Base-by-base conservation (phyloP, 2,113 vertebrate species). In the Apistogramma diplotaenia region DNA sequence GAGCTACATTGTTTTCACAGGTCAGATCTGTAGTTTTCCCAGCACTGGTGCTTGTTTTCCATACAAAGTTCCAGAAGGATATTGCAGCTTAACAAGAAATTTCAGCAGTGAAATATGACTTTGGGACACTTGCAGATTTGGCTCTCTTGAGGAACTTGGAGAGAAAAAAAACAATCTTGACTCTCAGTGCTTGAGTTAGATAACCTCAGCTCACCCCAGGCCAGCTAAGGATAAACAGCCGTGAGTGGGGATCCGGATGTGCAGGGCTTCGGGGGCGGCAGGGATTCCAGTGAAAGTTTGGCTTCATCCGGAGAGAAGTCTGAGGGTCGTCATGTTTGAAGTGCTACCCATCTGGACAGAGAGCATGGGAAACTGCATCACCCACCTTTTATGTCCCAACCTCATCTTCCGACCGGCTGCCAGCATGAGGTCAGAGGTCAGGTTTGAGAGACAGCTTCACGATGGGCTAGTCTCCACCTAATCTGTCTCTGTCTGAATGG, bases 201-300 rank as follows among this genome's bases (percentile, higher is more conserved):
- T 89, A 90, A 93, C 88, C 93, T 92, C 87, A 85, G 81, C 35
- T 94, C 76, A 94, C 87, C 91, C 83, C 83, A 3, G 86, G 89
- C 87, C 86, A 78, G 74, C 85, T 84, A 57, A 86, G 86, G 80
- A 91, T 85, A 90, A 94, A 90, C 86, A 90, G 90, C 80, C 89
- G 56, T 86, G 86, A 85, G 85, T 21, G 54, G 40, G 81, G 87
- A 84, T 92, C 90, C 83, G 87, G 92, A 93, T 87, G 77, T 75
- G 29, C 13, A 5, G 80, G 82, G 83, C 85, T 88, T 82, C 82
- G 55, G 74, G 85, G 84, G 76, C 27, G 43, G 65, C 6, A 37
- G 77, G 84, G 80, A 81, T 60, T 91, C 79, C 87, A 88, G 81
- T 21, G 46, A 87, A 59, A 88, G 84, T 89, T 79, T 78, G 77